Base-by-base conservation (phyloP, 2,888 invertebrate genomes). In the Pseudococcus longispinus region DNA sequence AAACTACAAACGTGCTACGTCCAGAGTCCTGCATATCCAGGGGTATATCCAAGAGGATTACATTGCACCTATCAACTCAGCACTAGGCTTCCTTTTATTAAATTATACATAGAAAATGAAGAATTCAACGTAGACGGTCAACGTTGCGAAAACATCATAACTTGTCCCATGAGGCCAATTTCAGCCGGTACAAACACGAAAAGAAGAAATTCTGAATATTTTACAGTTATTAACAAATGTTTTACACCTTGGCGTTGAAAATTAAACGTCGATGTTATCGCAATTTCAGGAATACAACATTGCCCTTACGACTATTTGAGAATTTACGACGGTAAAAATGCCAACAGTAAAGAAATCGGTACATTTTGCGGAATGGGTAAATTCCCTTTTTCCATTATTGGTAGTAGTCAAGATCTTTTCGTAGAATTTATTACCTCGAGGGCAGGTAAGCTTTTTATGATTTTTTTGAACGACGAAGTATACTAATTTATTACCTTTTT, bases 121-220 rank as follows among this genome's bases (percentile, higher is more conserved):
- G 96, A 97, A 91, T 97, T 97, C 92, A 97, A 97, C 91, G 96
- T 97, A 89, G 97, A 97, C 89, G 97, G 97, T 0, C 97, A 97
- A 90, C 93, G 97, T 87, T 97, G 97, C 90, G 97, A 97, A 91
- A 97, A 97, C 91, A 96, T 97, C 89, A 97, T 97, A 95, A 96
- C 97, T 0, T 97, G 97, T 90, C 97, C 97, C 32, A 97, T 97
- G 94, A 92, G 97, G 89, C 96, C 96, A 13, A 96, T 97, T 88
- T 96, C 96, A 15, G 96, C 96, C 87, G 96, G 94, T 93, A 90
- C 91, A 91, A 89, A 20, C 23, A 51, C 42, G 23, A 15, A 46
- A 74, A 60, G 13, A 60, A 84, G 15, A 26, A 23, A 55, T 55
- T 26, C 18, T 2, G n/a, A 46, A 65, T 18, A 26, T 83, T 20